phyloP scores from a whole-genome alignment of 2,797 vertebrate genomes.

The Acanthurus leucopareius region DNA sequence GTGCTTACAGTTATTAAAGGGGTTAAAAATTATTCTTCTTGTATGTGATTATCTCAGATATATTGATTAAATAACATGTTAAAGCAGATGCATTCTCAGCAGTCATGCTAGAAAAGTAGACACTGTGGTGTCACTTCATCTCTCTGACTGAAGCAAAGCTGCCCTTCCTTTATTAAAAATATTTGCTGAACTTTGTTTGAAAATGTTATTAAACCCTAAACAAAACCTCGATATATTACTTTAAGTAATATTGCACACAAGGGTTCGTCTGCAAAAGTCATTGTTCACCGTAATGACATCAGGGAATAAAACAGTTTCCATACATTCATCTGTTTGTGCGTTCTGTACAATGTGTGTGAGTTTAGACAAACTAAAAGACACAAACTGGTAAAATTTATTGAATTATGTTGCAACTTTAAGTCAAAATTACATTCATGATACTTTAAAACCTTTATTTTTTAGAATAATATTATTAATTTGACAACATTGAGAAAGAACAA shows the following conservation, averaged over 20 bases:
- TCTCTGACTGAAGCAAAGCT: background rate
- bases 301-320: background rate
- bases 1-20: background rate
- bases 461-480: no score
- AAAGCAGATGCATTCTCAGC: constrained; percentile 7
- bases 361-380: background rate
- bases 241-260: background rate
- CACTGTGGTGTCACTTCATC: no score
- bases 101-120: background rate
- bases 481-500: background rate
- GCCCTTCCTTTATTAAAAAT: background rate
- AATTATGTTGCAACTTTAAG: background rate
- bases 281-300: background rate
- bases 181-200: background rate
- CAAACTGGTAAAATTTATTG: background rate
- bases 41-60: no score
- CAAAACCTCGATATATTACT: background rate
- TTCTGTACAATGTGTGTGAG: background rate
- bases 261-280: background rate
- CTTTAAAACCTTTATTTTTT: background rate
- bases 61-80: no score
- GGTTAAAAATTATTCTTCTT: background rate
- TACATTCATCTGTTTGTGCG: background rate
- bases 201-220: constrained; percentile 9
- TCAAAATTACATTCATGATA: background rate